These are phyloP conservation scores for Phalacrocorax carbo DNA, from an alignment of 2,113 vertebrate species.

Conservation along the genomic window DNA sequence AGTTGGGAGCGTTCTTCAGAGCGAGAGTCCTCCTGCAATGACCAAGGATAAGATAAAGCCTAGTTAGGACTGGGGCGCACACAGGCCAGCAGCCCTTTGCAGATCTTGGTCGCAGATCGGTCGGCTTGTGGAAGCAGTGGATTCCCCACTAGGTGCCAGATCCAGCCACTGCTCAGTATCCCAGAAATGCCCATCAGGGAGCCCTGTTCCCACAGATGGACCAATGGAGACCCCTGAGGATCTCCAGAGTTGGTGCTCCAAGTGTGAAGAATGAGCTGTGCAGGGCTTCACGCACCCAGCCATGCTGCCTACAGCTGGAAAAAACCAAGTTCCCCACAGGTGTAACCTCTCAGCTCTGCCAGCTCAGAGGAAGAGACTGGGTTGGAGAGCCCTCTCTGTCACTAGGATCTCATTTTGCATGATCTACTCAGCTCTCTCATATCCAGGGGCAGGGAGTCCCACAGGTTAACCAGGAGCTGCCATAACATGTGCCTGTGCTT, in stretches of 20 bases:
- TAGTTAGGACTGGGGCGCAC: neutral
- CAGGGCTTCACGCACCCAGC: neutral
- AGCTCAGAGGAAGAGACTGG: neutral
- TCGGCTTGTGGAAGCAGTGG: neutral
- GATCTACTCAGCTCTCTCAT: neutral
- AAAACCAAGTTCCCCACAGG: neutral
- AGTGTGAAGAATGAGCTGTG: neutral
- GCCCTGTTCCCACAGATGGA: neutral
- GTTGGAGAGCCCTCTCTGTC: neutral
- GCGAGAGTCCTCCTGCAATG: slow-evolving; percentile 7
- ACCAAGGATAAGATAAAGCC: neutral
- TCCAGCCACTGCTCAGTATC: neutral
- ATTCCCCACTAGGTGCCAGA: neutral
- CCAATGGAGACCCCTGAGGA: neutral
- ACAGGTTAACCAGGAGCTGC: neutral
- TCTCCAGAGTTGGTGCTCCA: neutral
- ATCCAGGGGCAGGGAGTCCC: neutral
- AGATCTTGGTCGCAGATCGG: neutral
- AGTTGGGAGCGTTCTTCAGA: neutral
- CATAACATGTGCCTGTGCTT: neutral
- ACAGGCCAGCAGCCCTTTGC: rapidly evolving
- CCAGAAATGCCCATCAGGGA: neutral
- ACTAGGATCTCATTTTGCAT: neutral
- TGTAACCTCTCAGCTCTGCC: neutral
- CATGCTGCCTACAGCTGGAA: neutral